Base-by-base conservation (phyloP, 2,888 invertebrate genomes). In the Biston stratarius region DNA sequence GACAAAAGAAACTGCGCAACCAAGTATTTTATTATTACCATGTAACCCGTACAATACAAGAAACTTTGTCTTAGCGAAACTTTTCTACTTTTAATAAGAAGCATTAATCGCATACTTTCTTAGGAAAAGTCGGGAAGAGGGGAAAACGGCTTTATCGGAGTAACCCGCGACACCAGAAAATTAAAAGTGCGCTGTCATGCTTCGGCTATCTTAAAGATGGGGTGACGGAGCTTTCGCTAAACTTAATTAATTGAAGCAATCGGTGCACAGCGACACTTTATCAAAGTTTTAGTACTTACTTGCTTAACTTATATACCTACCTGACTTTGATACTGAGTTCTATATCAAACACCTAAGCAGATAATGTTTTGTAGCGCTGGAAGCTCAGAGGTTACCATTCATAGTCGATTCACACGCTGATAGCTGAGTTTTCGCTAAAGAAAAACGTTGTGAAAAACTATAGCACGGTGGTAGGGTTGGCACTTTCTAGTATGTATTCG, bases 141-240 rank as follows among this genome's bases (percentile, higher is more conserved):
- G 83, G 83, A 33, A 45, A 79, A 84, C 77, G 79, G 84, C 85
- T 87, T 91, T 91, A 91, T 91, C 90, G 89, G 85, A 82, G 81
- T 85, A 85, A 87, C 84, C 86, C 86, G 91, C 89, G 90, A 90
- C 92, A 90, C 86, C 87, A 90, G 90, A 91, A 92, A 91, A 92
- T 92, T 92, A 90, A 91, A 93, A 92, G 90, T 84, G 90, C 87
- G 73, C 67, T 76, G 89, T 93, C 92, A 93, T 83, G 87, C 80
- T 84, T 81, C 80, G 84, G 86, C 86, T 88, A 88, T 91, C 91
- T 89, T 83, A 84, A 77, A 83, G 87, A 88, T 86, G 85, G 89
- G 87, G 89, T 91, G 91, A 92, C 90, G 88, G 80, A 72, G 87
- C 90, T 86, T 87, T 85, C 81, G 47, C 79, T 81, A 81, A 84